These are phyloP conservation scores for Morone saxatilis DNA, from an alignment of 2,113 vertebrate species.

Conservation along the genomic window DNA sequence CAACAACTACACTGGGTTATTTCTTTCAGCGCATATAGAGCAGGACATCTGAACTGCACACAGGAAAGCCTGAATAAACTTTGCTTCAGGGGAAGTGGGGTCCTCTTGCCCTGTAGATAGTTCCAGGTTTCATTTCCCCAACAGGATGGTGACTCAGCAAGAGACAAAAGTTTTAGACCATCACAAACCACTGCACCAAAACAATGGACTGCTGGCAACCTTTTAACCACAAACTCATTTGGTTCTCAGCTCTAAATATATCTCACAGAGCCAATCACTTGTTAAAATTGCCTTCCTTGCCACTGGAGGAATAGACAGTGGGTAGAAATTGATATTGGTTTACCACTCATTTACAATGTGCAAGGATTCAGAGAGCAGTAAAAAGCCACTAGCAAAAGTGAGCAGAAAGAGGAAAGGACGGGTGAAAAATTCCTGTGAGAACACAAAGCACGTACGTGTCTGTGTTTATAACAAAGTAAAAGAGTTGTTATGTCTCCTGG, in stretches of 20 bases:
- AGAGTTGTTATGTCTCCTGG: slow-evolving; percentile 65
- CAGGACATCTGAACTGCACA: slow-evolving; percentile 61
- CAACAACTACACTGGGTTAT: slow-evolving; percentile 37
- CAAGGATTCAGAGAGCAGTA: not conserved
- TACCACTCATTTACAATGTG: not conserved
- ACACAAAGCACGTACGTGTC: slow-evolving; percentile 1
- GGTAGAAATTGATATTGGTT: slow-evolving; percentile 11
- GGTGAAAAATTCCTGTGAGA: slow-evolving; percentile 40
- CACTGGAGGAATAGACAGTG: not conserved
- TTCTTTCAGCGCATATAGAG: slow-evolving; percentile 48
- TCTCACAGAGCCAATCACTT: slow-evolving; percentile 32
- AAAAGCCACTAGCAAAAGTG: not conserved
- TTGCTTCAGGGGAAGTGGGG: slow-evolving; percentile 65
- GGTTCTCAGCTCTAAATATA: slow-evolving; percentile 31
- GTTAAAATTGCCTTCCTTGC: slow-evolving; percentile 40
- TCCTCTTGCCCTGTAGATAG: slow-evolving; percentile 68
- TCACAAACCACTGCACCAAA: slow-evolving; percentile 54
- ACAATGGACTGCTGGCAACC: slow-evolving; percentile 46
- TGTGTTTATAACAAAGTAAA: slow-evolving; percentile 49
- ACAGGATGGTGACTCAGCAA: slow-evolving; percentile 81
- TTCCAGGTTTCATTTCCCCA: slow-evolving; percentile 78
- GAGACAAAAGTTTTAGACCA: slow-evolving; percentile 52
- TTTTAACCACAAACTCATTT: slow-evolving; percentile 26
- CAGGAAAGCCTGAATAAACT: slow-evolving; percentile 83
- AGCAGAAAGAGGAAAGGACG: not conserved